phyloP scores from a whole-genome alignment of 2,797 vertebrate species.

The Rhyacichthys aspro region DNA sequence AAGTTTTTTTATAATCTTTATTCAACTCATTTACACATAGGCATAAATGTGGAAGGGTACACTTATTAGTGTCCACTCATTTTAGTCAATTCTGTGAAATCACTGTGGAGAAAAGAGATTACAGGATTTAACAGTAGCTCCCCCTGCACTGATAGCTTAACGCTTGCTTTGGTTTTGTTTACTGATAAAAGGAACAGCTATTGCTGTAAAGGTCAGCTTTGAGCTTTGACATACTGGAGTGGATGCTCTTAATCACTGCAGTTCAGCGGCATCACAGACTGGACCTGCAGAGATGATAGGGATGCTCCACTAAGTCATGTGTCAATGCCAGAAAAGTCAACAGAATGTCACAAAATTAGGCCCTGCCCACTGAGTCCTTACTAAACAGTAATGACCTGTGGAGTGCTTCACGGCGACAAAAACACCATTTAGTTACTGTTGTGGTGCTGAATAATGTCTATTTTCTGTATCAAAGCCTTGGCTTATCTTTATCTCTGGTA shows the following conservation, averaged over 20 bases:
- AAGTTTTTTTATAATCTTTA: too few species aligned
- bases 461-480: too few species aligned
- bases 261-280: constrained; percentile 23
- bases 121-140: not conserved
- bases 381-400: constrained; percentile 27
- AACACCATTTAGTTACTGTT: constrained; percentile 6
- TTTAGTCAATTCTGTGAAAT: too few species aligned
- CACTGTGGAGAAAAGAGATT: not conserved
- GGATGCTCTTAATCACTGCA: constrained; percentile 52
- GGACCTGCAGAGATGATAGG: constrained; percentile 54
- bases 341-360: constrained; percentile 36
- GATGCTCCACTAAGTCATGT: constrained; percentile 27
- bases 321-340: constrained; percentile 23
- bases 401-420: constrained; percentile 18
- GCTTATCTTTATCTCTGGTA: too few species aligned
- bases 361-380: constrained; percentile 24
- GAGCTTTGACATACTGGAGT: constrained; percentile 52
- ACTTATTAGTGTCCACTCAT: too few species aligned
- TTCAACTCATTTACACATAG: too few species aligned
- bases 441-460: constrained; percentile 3
- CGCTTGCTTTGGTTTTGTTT: constrained; percentile 28
- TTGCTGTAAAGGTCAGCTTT: constrained; percentile 46
- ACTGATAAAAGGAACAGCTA: constrained; percentile 30
- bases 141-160: constrained; percentile 3
- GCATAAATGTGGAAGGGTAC: too few species aligned